phyloP scores from a whole-genome alignment of 1,140 invertebrate species.

The Tetragnatha versicolor region DNA sequence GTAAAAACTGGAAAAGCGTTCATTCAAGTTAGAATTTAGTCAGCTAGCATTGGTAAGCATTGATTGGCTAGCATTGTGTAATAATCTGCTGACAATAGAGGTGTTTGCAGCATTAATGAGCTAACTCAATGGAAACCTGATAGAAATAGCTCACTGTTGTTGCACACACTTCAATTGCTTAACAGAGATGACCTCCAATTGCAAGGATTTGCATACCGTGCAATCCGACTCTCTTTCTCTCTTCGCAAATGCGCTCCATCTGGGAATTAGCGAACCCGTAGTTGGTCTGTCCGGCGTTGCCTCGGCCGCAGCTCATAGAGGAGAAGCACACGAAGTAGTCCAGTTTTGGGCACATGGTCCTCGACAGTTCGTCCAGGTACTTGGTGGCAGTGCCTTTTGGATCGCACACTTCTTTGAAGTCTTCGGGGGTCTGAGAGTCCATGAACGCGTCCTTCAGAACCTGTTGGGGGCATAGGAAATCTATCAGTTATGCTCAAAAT shows the following conservation, averaged over 20 bases:
- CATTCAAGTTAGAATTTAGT: too few relatives aligned
- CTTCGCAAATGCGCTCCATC: slow-evolving; percentile 83
- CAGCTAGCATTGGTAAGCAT: too few relatives aligned
- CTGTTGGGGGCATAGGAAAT: too few relatives aligned
- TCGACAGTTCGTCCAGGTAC: slow-evolving; percentile 76
- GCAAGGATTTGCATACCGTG: slow-evolving; percentile 3
- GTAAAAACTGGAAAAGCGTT: too few relatives aligned
- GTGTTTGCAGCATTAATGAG: too few relatives aligned
- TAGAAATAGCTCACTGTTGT: too few relatives aligned
- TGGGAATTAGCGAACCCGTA: slow-evolving; percentile 94
- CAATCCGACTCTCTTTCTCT: slow-evolving; percentile 59
- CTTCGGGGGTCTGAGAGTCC: slow-evolving; percentile 82
- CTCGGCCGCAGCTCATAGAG: slow-evolving; percentile 89
- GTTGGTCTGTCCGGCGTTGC: slow-evolving; percentile 93
- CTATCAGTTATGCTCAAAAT: too few relatives aligned
- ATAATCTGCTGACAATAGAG: too few relatives aligned
- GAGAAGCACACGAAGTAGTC: slow-evolving; percentile 96
- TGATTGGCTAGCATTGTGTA: too few relatives aligned
- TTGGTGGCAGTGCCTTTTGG: slow-evolving; percentile 74
- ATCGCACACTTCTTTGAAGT: slow-evolving; percentile 74
- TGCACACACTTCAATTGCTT: too few relatives aligned
- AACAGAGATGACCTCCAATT: not conserved
- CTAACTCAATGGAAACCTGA: too few relatives aligned
- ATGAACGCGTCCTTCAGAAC: slow-evolving; percentile 84
- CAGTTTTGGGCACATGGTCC: slow-evolving; percentile 76